Conservation (phyloP, 92 coral and sea anemone species). For the Diadumene lineata region DNA sequence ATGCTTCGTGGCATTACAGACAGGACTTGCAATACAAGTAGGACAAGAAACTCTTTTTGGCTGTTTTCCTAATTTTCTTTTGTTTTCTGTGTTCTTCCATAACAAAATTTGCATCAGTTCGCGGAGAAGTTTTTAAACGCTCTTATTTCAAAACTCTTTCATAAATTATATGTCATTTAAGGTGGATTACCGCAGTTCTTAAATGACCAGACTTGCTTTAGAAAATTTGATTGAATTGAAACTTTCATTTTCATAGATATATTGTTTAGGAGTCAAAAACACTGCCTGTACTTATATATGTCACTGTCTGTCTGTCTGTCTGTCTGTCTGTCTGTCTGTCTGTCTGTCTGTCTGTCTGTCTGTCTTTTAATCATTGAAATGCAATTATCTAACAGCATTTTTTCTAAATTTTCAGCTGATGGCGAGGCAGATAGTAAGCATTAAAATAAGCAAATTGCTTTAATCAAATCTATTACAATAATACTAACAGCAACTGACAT, state of each 20-base stretch:
- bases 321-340: background rate
- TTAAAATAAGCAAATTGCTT: background rate
- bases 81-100: too few relatives aligned
- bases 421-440: background rate
- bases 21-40: slow-evolving; percentile 12
- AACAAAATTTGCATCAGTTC: too few relatives aligned
- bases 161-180: too few relatives aligned
- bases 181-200: too few relatives aligned
- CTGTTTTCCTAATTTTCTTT: too few relatives aligned
- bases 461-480: background rate
- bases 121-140: too few relatives aligned
- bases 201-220: too few relatives aligned
- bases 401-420: background rate
- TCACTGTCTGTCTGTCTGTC: background rate
- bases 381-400: background rate
- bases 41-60: background rate
- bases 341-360: background rate
- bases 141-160: too few relatives aligned
- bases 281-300: background rate
- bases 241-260: too few relatives aligned
- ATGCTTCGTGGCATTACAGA: slow-evolving; percentile 4
- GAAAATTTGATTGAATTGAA: too few relatives aligned
- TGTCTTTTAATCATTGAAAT: background rate
- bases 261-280: too few relatives aligned
- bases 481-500: background rate